Conservation (phyloP, 2,113 vertebrate genomes). For the Brachirus orientalis region DNA sequence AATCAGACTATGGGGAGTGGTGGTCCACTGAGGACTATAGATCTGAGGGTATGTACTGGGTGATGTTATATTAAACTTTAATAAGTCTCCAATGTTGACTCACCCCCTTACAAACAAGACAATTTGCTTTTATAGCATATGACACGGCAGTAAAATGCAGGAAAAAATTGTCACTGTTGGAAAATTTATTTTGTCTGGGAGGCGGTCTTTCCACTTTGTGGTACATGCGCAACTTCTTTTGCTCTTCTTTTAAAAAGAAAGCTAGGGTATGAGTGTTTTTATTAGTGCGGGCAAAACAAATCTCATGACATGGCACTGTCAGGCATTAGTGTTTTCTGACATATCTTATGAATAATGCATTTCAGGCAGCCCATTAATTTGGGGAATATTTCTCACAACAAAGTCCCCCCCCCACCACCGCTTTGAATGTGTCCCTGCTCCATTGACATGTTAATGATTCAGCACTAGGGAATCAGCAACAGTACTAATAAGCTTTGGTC, state of each 20-base stretch:
- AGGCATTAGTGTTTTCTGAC: neutral
- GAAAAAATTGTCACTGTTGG: slow-evolving; percentile 21
- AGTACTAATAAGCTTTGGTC: slow-evolving; percentile 69
- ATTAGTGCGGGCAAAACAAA: slow-evolving; percentile 3
- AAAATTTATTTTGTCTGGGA: slow-evolving; percentile 5
- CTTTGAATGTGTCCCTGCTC: slow-evolving; percentile 33
- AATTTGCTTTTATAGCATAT: slow-evolving; percentile 28
- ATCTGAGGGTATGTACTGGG: slow-evolving; percentile 35
- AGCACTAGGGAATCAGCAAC: slow-evolving; percentile 50
- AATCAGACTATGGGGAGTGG: slow-evolving; percentile 46
- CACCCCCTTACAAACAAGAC: slow-evolving; percentile 9
- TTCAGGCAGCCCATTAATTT: slow-evolving; percentile 55
- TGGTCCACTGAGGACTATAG: slow-evolving; percentile 33
- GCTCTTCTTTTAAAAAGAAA: slow-evolving; percentile 8
- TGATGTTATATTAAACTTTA: slow-evolving; percentile 22
- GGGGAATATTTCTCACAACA: slow-evolving; percentile 57
- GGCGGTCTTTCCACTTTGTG: slow-evolving; percentile 13
- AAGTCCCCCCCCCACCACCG: slow-evolving; percentile 21
- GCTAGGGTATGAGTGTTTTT: slow-evolving; percentile 14
- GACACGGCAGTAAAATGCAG: slow-evolving; percentile 18
- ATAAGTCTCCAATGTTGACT: slow-evolving; percentile 32
- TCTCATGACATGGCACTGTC: neutral
- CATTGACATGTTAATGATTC: slow-evolving; percentile 68
- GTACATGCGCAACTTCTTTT: neutral
- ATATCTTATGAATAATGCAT: slow-evolving; percentile 2